Evolutionary conservation across 2,888 invertebrate species (phyloP).

Genomic region (Synergus laeviventris): DNA sequence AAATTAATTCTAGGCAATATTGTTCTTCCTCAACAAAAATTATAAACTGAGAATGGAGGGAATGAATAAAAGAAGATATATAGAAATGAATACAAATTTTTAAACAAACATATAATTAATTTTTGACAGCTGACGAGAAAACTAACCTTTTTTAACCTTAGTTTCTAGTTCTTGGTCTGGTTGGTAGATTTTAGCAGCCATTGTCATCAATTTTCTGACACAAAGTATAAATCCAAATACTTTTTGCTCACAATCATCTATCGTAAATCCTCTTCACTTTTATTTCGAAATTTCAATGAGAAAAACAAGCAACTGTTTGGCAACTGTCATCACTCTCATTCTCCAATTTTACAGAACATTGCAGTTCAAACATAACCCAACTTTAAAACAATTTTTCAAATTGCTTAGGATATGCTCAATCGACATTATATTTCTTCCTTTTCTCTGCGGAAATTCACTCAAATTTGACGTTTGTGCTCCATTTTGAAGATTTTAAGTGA

Average conservation of each 20-base stretch:
- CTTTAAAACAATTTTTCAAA: neutral
- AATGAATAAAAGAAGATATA: neutral
- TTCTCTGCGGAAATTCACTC: neutral
- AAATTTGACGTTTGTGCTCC: neutral
- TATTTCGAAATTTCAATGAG: neutral
- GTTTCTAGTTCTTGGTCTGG: conserved; percentile 83
- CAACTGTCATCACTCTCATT: neutral
- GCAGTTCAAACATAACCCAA: neutral
- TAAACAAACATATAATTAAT: neutral
- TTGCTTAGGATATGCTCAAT: neutral
- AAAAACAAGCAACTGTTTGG: neutral
- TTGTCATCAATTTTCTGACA: conserved; percentile 49
- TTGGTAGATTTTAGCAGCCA: conserved; percentile 72
- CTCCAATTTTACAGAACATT: too few relatives aligned
- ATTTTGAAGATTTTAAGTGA: neutral
- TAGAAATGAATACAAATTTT: neutral
- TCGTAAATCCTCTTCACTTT: neutral
- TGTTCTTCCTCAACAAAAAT: neutral
- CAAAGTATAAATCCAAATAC: neutral
- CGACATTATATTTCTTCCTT: conserved; percentile 17
- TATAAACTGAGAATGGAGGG: neutral
- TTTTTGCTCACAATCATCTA: neutral
- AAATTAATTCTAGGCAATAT: too few relatives aligned
- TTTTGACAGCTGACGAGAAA: conserved; percentile 39
- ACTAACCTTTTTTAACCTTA: conserved; percentile 83